Conservation (phyloP, 2,888 invertebrate species). For the Conchocele bisecta region DNA sequence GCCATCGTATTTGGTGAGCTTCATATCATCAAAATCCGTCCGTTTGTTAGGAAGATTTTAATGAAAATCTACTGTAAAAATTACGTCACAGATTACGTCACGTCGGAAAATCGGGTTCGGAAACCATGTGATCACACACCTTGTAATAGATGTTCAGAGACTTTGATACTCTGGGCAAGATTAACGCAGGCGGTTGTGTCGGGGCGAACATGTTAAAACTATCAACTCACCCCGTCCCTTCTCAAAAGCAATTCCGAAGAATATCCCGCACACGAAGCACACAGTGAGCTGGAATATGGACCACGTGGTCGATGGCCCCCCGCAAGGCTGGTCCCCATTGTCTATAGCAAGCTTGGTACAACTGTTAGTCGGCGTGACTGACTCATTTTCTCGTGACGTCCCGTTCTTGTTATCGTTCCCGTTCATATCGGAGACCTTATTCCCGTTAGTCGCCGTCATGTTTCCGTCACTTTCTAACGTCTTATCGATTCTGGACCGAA, state of each 20-base stretch:
- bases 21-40: too few relatives aligned
- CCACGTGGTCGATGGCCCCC: conserved; percentile 7
- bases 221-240: conserved; percentile 57
- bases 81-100: too few relatives aligned
- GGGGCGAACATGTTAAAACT: neutral
- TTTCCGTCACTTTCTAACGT: too few relatives aligned
- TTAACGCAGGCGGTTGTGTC: too few relatives aligned
- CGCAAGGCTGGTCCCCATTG: conserved; percentile 9
- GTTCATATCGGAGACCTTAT: conserved; percentile 34
- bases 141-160: too few relatives aligned
- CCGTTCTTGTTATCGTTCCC: conserved; percentile 6
- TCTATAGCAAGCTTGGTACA: conserved; percentile 36
- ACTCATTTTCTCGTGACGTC: conserved; percentile 22
- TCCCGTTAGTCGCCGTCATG: conserved; percentile 19
- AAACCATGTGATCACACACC: neutral
- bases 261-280: conserved; percentile 44
- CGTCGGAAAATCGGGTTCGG: too few relatives aligned
- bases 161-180: too few relatives aligned
- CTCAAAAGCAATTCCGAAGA: conserved; percentile 56
- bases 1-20: too few relatives aligned
- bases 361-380: conserved; percentile 38
- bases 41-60: too few relatives aligned
- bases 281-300: conserved; percentile 27
- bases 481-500: too few relatives aligned
- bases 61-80: too few relatives aligned